Evolutionary conservation across 2,113 vertebrate species (phyloP).

Genomic region (Callospermophilus lateralis): DNA sequence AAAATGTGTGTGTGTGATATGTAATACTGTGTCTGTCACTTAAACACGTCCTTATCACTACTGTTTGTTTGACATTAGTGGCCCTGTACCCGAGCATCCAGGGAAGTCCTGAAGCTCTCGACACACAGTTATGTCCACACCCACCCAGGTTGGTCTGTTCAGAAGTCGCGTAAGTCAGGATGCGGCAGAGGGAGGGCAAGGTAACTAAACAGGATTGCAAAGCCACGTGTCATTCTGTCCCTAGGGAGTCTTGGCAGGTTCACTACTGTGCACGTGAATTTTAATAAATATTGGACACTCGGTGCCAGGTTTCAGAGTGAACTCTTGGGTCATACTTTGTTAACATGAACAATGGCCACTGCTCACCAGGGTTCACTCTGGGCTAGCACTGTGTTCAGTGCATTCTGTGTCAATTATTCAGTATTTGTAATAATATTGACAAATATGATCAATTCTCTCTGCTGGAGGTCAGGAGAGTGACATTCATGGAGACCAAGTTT

Average conservation of each 20-base stretch:
- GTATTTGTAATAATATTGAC: background rate
- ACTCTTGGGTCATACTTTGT: background rate
- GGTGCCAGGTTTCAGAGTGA: background rate
- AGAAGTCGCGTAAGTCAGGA: background rate
- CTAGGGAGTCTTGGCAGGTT: background rate
- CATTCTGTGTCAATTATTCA: background rate
- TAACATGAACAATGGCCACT: background rate
- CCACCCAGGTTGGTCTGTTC: background rate
- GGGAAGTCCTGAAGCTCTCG: background rate
- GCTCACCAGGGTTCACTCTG: background rate
- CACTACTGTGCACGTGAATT: background rate
- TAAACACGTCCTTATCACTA: background rate
- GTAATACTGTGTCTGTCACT: background rate
- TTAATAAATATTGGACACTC: background rate
- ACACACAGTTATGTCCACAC: background rate
- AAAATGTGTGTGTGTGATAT: background rate
- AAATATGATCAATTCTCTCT: background rate
- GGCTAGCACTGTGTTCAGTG: accelerated
- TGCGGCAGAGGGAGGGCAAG: background rate
- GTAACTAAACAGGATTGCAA: background rate
- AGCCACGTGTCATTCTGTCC: background rate
- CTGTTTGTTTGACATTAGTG: background rate
- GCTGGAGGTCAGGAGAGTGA: background rate
- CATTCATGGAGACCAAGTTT: background rate
- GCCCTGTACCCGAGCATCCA: no score